Percentiles rank a stretch among this genome's conserved stretches.
Evolutionary conservation across 2,113 vertebrate genomes (phyloP).

Genomic region (Orycteropus afer): DNA sequence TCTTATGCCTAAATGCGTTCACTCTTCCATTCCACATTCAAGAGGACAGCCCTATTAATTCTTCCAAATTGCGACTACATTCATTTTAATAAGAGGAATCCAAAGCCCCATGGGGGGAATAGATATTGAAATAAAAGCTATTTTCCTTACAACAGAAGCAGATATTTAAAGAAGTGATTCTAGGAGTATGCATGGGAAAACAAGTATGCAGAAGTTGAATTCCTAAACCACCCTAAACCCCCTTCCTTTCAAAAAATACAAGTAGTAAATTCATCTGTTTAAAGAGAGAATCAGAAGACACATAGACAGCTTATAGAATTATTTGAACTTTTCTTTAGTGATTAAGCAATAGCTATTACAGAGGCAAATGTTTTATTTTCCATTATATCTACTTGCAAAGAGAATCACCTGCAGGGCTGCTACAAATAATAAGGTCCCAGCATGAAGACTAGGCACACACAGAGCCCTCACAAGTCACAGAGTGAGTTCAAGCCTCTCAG

Average conservation of each 20-base stretch:
- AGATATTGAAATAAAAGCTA: constrained; percentile 46
- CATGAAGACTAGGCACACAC: neutral
- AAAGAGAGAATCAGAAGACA: constrained; percentile 52
- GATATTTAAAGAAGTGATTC: constrained; percentile 67
- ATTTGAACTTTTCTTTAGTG: constrained; percentile 32
- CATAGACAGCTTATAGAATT: constrained; percentile 47
- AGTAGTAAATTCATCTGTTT: neutral
- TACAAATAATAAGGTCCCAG: neutral
- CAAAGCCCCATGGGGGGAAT: constrained; percentile 5
- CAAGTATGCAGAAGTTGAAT: neutral
- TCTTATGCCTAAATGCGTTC: constrained; percentile 39
- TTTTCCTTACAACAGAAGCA: constrained; percentile 58
- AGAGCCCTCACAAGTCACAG: neutral
- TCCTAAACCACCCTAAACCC: neutral
- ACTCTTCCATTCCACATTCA: constrained; percentile 17
- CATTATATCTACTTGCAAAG: constrained; percentile 58
- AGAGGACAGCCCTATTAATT: constrained; percentile 45
- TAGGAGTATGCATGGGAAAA: constrained; percentile 15
- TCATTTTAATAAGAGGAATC: constrained; percentile 58
- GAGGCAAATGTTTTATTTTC: constrained; percentile 59
- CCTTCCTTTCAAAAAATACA: constrained; percentile 35
- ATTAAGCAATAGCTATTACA: constrained; percentile 25
- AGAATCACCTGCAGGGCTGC: constrained; percentile 19
- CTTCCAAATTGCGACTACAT: constrained; percentile 45
- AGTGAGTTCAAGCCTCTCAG: neutral